These are phyloP conservation scores for Phortica magna DNA, from an alignment of 2,888 invertebrate species.

Conservation along the genomic window DNA sequence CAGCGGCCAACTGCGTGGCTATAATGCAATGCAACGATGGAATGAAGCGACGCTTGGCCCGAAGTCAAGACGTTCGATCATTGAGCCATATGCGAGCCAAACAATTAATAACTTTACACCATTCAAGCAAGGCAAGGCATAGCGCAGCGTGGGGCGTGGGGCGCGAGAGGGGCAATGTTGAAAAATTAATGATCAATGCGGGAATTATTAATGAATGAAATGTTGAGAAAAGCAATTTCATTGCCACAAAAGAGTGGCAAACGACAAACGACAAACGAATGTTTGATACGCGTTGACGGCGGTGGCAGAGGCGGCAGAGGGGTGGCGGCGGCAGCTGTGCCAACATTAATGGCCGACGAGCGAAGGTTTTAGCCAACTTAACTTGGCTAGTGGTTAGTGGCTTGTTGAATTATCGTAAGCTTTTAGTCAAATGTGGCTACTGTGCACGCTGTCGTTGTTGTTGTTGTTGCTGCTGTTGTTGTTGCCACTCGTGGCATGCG, in stretches of 20 bases:
- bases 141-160: neutral
- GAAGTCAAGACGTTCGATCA: neutral
- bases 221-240: neutral
- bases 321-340: neutral
- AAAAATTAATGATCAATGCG: slow-evolving; percentile 69
- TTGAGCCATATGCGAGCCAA: slow-evolving; percentile 37
- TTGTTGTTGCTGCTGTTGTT: slow-evolving; percentile 7
- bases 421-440: slow-evolving; percentile 67
- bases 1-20: neutral
- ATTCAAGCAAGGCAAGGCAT: neutral
- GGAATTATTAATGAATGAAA: slow-evolving; percentile 62
- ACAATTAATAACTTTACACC: slow-evolving; percentile 28
- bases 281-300: neutral
- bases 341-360: neutral
- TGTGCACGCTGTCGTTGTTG: slow-evolving; percentile 51
- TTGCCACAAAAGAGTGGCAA: neutral
- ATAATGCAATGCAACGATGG: neutral
- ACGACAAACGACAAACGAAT: neutral
- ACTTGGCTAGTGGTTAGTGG: neutral
- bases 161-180: slow-evolving; percentile 50
- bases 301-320: neutral
- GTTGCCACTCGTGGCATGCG: slow-evolving; percentile 13
- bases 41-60: too few species aligned
- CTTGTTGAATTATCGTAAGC: slow-evolving; percentile 59
- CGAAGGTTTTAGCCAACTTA: neutral